phyloP scores from a whole-genome alignment of 2,113 vertebrate species.

The Tretioscincus oriximinensis region DNA sequence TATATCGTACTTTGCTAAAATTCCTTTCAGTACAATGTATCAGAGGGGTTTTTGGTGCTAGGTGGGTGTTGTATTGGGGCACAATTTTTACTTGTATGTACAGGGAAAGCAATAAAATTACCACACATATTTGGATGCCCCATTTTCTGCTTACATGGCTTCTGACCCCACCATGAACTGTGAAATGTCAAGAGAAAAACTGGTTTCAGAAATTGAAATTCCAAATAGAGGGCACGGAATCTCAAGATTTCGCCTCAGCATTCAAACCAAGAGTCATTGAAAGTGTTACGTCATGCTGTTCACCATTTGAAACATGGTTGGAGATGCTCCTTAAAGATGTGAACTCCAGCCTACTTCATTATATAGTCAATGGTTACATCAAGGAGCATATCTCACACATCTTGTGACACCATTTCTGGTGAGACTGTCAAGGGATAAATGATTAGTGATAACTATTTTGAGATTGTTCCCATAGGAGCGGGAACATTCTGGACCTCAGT shows the following conservation, averaged over 20 bases:
- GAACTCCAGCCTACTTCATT: no score
- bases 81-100: background rate
- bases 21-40: background rate
- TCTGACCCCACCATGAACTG: background rate
- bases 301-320: no score
- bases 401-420: background rate
- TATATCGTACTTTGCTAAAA: background rate
- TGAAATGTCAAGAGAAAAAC: background rate
- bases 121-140: background rate
- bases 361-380: no score
- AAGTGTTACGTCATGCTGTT: no score
- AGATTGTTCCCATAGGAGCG: background rate
- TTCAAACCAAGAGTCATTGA: background rate
- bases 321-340: background rate
- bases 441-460: background rate
- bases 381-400: background rate
- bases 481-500: background rate
- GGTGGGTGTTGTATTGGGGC: background rate
- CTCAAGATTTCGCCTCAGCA: background rate
- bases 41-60: background rate
- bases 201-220: background rate
- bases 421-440: background rate
- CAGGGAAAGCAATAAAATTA: background rate
- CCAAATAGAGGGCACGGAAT: background rate
- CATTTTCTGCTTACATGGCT: background rate